Evolutionary conservation across 1,140 invertebrate species (phyloP).

Genomic region (Drosophila mauritiana): DNA sequence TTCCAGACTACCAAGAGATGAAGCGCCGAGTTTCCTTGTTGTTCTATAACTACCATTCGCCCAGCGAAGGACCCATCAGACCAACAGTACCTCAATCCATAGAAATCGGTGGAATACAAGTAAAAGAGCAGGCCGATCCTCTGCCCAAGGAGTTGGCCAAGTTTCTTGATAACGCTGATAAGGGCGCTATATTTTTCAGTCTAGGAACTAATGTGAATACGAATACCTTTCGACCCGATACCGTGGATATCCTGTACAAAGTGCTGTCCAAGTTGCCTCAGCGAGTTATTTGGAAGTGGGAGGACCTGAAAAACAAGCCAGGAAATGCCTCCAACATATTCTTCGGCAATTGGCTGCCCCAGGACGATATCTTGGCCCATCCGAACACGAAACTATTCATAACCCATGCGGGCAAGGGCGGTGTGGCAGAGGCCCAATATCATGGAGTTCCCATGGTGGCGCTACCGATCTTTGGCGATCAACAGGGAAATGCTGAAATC

Average conservation of each 20-base stretch:
- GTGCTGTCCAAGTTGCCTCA: constrained; percentile 85
- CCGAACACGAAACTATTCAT: constrained; percentile 89
- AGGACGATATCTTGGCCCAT: constrained; percentile 89
- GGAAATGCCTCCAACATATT: constrained; percentile 87
- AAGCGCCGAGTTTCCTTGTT: constrained; percentile 68
- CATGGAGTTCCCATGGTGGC: constrained; percentile 90
- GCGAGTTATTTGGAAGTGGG: constrained; percentile 88
- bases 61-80: constrained; percentile 73
- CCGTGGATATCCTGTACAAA: constrained; percentile 83
- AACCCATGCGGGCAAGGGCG: constrained; percentile 90
- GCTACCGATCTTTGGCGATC: constrained; percentile 89
- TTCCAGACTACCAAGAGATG: constrained; percentile 39
- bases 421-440: constrained; percentile 89
- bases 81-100: constrained; percentile 83
- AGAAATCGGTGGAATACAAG: constrained; percentile 85
- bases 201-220: constrained; percentile 86
- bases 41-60: constrained; percentile 65
- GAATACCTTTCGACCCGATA: constrained; percentile 80
- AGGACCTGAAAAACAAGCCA: constrained; percentile 85
- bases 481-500: constrained; percentile 86
- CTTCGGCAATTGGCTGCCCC: constrained; percentile 89
- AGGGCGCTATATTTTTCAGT: constrained; percentile 87
- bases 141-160: constrained; percentile 85
- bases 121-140: constrained; percentile 70
- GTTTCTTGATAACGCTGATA: constrained; percentile 84